Base-by-base conservation (phyloP, 2,113 vertebrate species). In the Sturnira hondurensis region DNA sequence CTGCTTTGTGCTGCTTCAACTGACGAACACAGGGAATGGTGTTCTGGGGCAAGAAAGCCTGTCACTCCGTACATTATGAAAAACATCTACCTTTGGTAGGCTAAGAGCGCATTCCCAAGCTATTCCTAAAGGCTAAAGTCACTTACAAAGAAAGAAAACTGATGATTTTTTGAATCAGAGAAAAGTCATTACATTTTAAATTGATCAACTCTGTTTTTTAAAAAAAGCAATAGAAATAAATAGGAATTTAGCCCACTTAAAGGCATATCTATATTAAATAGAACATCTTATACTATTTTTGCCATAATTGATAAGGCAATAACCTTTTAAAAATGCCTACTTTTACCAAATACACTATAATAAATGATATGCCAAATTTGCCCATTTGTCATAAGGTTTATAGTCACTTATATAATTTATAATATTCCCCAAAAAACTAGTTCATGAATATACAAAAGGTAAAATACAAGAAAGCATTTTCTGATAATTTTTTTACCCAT, bases 261-360 rank as follows among this genome's bases (percentile, higher is more conserved):
- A 94, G 86, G 70, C 24, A 70, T 2, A 22, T 2, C 86, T 31
- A 11, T 73, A 76, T 95, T 97, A 78, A 87, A 83, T 68, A 98
- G 93, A 91, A 73, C 89, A 97, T 65, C 56, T 93, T 97, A 94
- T 93, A 92, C 91, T 96, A 88, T 94, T 97, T 97, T 97, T 96
- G 15, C 19, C 78, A 2, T n/a, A 94, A 89, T 85, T 96, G 93
- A 95, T 97, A 97, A 97, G 63, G 83, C 85, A 93, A 52, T 96
- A 97, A 97, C 58, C 93, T 97, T 98, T 94, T 97, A 94, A 94
- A 13, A 83, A 80, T 50, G 43, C 45, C 63, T 61, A 61, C 36
- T 82, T 61, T 41, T 61, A 84, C 0, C 61, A 28, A 92, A 84
- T 65, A 84, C 4, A 33, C 7, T 78, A 80, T 0, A 77, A 36